Evolutionary conservation across 2,113 vertebrate genomes (phyloP).

Genomic region (Setophaga kirtlandii): DNA sequence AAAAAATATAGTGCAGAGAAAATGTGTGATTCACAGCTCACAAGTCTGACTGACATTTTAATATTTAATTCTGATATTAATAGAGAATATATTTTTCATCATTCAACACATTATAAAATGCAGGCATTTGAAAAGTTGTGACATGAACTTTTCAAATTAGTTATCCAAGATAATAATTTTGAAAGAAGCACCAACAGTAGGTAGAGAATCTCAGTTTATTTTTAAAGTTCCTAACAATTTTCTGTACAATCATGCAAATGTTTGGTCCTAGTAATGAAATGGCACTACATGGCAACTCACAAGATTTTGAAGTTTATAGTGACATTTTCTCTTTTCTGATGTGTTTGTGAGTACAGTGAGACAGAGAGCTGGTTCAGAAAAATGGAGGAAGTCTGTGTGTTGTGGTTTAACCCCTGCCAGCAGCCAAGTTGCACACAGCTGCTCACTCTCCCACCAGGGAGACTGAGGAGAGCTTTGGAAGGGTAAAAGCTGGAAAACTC

Average conservation of each 20-base stretch:
- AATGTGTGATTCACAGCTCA: background rate
- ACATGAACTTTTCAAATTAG: background rate
- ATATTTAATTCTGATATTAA: background rate
- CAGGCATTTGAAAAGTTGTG: background rate
- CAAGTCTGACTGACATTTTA: background rate
- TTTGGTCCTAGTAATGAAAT: background rate
- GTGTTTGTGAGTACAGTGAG: background rate
- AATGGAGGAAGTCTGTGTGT: background rate
- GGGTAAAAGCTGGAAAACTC: background rate
- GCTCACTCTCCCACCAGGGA: background rate
- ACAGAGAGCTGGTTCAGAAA: background rate
- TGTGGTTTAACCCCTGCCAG: background rate
- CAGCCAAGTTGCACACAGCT: background rate
- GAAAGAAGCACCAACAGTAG: background rate
- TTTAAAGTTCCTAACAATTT: background rate
- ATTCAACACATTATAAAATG: background rate
- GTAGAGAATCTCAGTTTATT: background rate
- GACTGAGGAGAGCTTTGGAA: background rate
- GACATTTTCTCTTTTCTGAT: background rate
- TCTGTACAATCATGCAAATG: background rate
- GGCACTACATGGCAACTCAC: background rate
- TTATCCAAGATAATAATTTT: background rate
- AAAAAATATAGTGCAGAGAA: background rate
- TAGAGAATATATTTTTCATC: background rate
- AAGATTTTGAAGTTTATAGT: background rate